Evolutionary conservation across 2,113 vertebrate genomes (phyloP).

Genomic region (Apteryx owenii): DNA sequence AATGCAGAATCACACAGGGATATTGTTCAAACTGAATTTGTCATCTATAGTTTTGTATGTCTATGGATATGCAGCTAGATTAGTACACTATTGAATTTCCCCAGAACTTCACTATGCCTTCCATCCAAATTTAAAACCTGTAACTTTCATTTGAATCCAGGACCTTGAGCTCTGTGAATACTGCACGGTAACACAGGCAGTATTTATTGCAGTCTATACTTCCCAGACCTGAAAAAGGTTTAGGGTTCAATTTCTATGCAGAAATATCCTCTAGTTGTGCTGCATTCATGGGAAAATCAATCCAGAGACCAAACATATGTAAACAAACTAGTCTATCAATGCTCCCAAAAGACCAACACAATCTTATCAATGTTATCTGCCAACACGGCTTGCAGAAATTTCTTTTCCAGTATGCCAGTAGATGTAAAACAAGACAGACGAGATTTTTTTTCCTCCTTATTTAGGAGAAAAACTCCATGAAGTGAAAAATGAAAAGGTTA

Average conservation of each 20-base stretch:
- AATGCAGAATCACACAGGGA: neutral
- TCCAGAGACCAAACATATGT: neutral
- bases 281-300: neutral
- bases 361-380: neutral
- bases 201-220: neutral
- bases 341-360: neutral
- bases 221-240: neutral
- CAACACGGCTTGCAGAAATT: neutral
- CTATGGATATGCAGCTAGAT: neutral
- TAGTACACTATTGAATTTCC: neutral
- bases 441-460: neutral
- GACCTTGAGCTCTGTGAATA: neutral
- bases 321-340: neutral
- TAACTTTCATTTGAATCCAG: neutral
- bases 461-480: neutral
- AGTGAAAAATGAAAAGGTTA: constrained; percentile 52
- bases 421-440: neutral
- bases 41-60: neutral
- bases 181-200: neutral
- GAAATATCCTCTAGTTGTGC: neutral
- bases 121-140: neutral
- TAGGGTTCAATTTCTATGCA: neutral
- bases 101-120: neutral
- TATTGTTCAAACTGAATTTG: neutral
- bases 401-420: neutral